A percentile compares a stretch with the other conserved stretches of the same genome.
phyloP scores from a whole-genome alignment of 2,888 invertebrate genomes.

The Himalopsyche kuldschensis region DNA sequence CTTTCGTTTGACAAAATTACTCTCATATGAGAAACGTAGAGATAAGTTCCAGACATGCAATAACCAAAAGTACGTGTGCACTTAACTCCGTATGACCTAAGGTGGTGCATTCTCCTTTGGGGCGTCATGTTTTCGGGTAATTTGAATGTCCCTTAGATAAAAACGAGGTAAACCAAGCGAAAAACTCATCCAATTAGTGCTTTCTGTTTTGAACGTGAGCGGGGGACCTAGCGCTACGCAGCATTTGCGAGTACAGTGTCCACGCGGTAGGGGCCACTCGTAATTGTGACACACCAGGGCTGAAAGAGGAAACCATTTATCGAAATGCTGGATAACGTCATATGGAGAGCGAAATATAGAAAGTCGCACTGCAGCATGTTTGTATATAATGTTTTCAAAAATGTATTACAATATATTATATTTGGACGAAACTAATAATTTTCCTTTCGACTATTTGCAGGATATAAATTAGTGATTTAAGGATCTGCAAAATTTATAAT shows the following conservation, averaged over 20 bases:
- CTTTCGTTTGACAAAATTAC: too few species aligned
- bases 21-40: too few species aligned
- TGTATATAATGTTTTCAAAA: too few species aligned
- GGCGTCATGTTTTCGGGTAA: neutral
- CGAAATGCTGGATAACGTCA: too few species aligned
- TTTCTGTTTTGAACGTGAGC: neutral
- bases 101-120: neutral
- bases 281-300: neutral
- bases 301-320: neutral
- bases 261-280: neutral
- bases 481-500: too few species aligned
- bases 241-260: neutral
- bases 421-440: too few species aligned
- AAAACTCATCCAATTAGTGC: constrained; percentile 15
- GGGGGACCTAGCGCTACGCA: neutral
- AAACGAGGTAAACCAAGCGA: constrained; percentile 8
- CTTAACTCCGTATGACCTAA: neutral
- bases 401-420: too few species aligned
- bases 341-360: too few species aligned
- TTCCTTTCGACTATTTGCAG: too few species aligned
- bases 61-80: neutral
- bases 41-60: too few species aligned
- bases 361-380: too few species aligned
- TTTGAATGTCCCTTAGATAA: neutral
- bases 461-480: too few species aligned